A percentile compares a stretch with the other conserved stretches of the same genome.
Conservation (phyloP, 2,888 invertebrate species). For the Labia minor region DNA sequence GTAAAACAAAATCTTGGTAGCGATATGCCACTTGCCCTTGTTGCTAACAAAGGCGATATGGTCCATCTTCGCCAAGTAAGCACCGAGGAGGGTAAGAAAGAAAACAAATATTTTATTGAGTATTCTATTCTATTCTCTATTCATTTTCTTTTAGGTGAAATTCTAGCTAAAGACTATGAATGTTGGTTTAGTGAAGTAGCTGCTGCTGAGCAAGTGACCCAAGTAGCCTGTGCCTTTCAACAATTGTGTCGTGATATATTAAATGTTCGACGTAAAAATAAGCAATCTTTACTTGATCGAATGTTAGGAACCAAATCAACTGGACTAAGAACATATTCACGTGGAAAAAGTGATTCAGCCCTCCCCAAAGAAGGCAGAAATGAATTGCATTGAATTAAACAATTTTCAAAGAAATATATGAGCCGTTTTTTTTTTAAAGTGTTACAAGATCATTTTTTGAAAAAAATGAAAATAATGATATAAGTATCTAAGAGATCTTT, state of each 20-base stretch:
- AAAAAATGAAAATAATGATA: no score
- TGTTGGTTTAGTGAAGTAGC: constrained; percentile 80
- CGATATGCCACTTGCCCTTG: constrained; percentile 70
- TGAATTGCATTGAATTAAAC: constrained; percentile 32
- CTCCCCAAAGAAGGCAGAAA: constrained; percentile 56
- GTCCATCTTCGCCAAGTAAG: constrained; percentile 80
- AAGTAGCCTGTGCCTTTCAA: constrained; percentile 73
- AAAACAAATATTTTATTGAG: no score
- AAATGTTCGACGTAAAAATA: constrained; percentile 65
- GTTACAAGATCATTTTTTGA: no score
- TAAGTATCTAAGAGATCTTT: no score
- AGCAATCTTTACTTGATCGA: constrained; percentile 67
- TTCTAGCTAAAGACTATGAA: constrained; percentile 76
- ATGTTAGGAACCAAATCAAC: constrained; percentile 69
- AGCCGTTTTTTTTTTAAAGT: no score
- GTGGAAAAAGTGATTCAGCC: constrained; percentile 82
- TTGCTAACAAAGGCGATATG: constrained; percentile 85
- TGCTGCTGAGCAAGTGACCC: constrained; percentile 72
- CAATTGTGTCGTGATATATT: constrained; percentile 76
- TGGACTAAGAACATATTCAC: constrained; percentile 58
- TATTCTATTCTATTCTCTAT: no score
- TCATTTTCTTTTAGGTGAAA: constrained; percentile 52
- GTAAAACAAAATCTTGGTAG: constrained; percentile 49
- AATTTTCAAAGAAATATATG: no score
- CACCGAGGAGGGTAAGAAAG: constrained; percentile 67